Evolutionary conservation across 1,140 invertebrate species (phyloP), one percentile per base, ranked within the genome.

Genomic region (Catajapyx aquilonaris): DNA sequence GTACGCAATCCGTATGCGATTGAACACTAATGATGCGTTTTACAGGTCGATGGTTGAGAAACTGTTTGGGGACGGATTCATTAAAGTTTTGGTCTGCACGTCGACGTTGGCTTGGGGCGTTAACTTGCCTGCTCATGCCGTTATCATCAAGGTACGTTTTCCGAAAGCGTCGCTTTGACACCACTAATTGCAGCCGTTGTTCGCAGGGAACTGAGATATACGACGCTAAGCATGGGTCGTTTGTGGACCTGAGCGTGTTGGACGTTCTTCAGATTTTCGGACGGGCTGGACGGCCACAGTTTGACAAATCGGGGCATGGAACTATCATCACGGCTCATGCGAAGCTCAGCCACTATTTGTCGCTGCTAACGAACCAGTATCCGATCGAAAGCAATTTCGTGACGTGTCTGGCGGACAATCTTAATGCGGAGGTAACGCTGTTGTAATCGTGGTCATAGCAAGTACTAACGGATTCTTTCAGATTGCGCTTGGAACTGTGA

Each of bases 221-320:
- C 57, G 88, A 99, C 62, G 76, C 91, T 13, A 88, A 90, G 48
- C 81, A 83, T 46, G 91, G 93, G 0, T 69, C 75, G 1, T 96
- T 93, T 61, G 76, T 96, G 0, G 90, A 99, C 56, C 59, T 99
- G 5, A 85, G 86, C 38, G 93, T 98, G 47, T 60, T 99, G 25
- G 95, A 99, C 60, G 93, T 99, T 5, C 64, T 96, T 40, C 95
- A 99, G 72, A 99, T 99, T 43, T 99, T 99, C 62, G 95, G 95
- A 37, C 71, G 95, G 32, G 95, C 95, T 16, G 95, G 95, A 25
- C 68, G 75, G 20, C 73, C 73, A 1, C 69, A 71, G 52, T 88
- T 81, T 52, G 83, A 90, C 52, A 76, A 65, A 10, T 83, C 76
- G 10, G 87, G 95, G 15, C 81, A 94, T 39, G 95, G 88, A 15